Base-by-base conservation (phyloP, 2,113 vertebrate genomes). In the Propithecus coquereli region DNA sequence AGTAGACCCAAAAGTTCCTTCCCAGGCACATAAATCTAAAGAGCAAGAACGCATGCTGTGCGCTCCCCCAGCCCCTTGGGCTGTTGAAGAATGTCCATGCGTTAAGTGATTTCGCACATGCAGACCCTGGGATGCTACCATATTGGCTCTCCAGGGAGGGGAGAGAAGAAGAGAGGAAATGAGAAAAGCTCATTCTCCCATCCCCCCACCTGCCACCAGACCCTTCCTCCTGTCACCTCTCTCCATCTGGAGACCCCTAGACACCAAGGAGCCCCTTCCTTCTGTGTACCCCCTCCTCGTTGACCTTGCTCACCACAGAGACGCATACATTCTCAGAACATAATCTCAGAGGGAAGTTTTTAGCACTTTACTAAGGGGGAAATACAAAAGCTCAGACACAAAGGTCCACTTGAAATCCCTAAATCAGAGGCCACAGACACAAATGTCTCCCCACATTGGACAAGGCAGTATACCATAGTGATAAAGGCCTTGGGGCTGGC, bases 1-100 rank as follows among this genome's bases (percentile, higher is more conserved):
- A 7, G 4, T 50, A 32, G 54, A 80, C 73, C 82, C 68, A 83
- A 83, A 89, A 93, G 89, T 87, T 50, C 57, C 68, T 90, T 52
- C 37, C 68, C 54, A 68, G 63, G 54, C 2, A 10, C 47, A 27
- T 54, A 74, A 82, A 74, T 40, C 65, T 82, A 70, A 59, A 91
- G 37, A 57, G 30, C 23, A 77, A 74, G 86, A 82, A 27, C 0
- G 8, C 66, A n/a, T 32, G 9, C 61, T 18, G 23, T 37, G 7
- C 22, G 6, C 12, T 17, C 2, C 23, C 32, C 6, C 52, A 0
- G 27, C 32, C 8, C 0, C 22, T 25, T 13, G 47, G 7, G 16
- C 27, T 61, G 2, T 76, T 86, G 57, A 94, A 90, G 85, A 85
- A 40, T 13, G 13, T 76, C 30, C 34, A 30, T 0, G 6, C 57